A percentile compares a stretch with the other conserved stretches of the same genome.
Evolutionary conservation across 2,797 vertebrate genomes (phyloP).

Genomic region (Enteromius treurensis): DNA sequence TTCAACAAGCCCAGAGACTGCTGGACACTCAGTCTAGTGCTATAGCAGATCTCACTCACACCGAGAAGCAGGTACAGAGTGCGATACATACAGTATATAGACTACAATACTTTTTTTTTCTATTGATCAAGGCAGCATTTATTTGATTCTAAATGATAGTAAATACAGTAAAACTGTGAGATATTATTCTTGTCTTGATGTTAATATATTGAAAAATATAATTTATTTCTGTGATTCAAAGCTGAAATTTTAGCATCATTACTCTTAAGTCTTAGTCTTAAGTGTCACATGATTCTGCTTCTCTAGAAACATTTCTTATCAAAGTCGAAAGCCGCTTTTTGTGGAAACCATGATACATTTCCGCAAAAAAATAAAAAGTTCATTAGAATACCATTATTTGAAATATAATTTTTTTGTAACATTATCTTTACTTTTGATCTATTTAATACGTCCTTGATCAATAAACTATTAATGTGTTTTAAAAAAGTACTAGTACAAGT

Average conservation of each 20-base stretch:
- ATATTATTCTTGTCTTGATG: background rate
- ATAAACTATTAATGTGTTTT: background rate
- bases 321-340: background rate
- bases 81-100: background rate
- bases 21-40: constrained; percentile 74
- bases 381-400: background rate
- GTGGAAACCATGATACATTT: background rate
- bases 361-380: background rate
- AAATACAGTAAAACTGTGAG: background rate
- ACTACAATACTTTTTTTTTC: background rate
- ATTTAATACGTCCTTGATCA: background rate
- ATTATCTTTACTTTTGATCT: background rate
- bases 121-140: background rate
- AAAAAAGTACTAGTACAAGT: background rate
- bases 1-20: constrained; percentile 69
- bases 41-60: constrained; percentile 80
- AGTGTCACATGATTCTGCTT: background rate
- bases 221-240: background rate
- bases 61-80: constrained; percentile 82
- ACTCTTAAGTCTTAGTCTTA: no score
- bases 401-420: background rate
- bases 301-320: background rate
- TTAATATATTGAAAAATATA: background rate
- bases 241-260: background rate
- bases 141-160: background rate